These are phyloP conservation scores for Promerops cafer DNA, from an alignment of 2,113 vertebrate genomes.

Conservation along the genomic window DNA sequence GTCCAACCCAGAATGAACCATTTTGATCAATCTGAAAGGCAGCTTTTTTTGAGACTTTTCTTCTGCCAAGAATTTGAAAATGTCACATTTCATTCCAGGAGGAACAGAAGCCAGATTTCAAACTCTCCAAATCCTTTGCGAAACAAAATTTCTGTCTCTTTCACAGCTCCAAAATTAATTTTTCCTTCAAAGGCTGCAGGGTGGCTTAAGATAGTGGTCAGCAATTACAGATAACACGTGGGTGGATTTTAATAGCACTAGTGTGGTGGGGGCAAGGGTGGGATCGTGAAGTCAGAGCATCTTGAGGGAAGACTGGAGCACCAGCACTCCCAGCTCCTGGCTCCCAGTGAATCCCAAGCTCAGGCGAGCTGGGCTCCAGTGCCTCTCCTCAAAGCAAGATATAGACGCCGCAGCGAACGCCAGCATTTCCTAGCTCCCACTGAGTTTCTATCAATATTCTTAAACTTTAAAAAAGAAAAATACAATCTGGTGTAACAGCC, in stretches of 20 bases:
- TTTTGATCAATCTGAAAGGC: conserved; percentile 51
- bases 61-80: conserved; percentile 57
- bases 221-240: background rate
- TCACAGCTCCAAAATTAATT: conserved; percentile 43
- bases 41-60: conserved; percentile 51
- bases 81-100: conserved; percentile 63
- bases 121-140: conserved; percentile 30
- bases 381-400: background rate
- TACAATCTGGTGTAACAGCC: conserved; percentile 50
- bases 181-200: background rate
- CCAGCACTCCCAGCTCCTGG: background rate
- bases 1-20: conserved; percentile 29
- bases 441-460: conserved; percentile 63
- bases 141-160: conserved; percentile 40
- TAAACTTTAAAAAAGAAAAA: conserved; percentile 63
- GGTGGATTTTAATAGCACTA: background rate
- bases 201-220: conserved; percentile 45
- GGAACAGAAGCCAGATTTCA: conserved; percentile 48
- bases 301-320: background rate
- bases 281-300: fast-evolving
- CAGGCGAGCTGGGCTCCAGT: background rate
- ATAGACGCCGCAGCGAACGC: background rate
- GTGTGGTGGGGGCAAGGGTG: background rate
- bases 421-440: conserved; percentile 49
- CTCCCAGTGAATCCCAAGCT: background rate